Evolutionary conservation across 2,113 vertebrate species (phyloP).

Genomic region (Scolopax mira): DNA sequence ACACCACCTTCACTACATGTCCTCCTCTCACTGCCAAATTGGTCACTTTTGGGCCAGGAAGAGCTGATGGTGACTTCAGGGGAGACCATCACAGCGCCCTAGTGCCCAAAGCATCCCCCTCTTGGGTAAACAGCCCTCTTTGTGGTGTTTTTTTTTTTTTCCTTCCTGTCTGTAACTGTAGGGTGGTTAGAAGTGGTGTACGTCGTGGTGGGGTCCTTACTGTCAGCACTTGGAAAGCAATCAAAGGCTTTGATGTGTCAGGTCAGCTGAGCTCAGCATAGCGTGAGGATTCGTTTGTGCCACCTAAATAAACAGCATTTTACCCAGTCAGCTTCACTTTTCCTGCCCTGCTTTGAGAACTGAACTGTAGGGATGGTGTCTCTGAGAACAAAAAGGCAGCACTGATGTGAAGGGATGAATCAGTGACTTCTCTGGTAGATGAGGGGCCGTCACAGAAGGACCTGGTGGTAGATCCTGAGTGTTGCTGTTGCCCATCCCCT

Average conservation of each 20-base stretch:
- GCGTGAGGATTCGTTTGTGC: not conserved
- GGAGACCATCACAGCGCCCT: fast-evolving
- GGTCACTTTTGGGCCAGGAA: not conserved
- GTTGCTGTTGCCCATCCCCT: not conserved
- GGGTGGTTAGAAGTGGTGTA: not conserved
- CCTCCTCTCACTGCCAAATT: not conserved
- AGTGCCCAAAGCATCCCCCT: not conserved
- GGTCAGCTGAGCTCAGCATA: conserved; percentile 24
- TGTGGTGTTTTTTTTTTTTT: not conserved
- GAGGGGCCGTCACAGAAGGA: not conserved
- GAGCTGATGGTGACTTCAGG: not conserved
- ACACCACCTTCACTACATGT: not conserved
- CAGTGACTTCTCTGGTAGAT: not conserved
- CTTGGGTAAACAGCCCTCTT: not conserved
- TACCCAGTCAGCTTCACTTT: not conserved
- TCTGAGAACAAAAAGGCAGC: conserved; percentile 14
- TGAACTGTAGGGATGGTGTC: not conserved
- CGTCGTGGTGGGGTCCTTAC: fast-evolving
- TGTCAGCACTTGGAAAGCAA: not conserved
- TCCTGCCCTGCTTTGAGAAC: not conserved
- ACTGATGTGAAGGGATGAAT: not conserved
- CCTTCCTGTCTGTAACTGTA: not conserved
- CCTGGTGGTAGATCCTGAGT: not conserved
- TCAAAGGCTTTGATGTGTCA: conserved; percentile 26
- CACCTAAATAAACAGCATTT: not conserved